Evolutionary conservation across 2,113 vertebrate species (phyloP), one percentile per base, ranked within the genome.

Genomic region (Sinocyclocheilus maitianheensis): DNA sequence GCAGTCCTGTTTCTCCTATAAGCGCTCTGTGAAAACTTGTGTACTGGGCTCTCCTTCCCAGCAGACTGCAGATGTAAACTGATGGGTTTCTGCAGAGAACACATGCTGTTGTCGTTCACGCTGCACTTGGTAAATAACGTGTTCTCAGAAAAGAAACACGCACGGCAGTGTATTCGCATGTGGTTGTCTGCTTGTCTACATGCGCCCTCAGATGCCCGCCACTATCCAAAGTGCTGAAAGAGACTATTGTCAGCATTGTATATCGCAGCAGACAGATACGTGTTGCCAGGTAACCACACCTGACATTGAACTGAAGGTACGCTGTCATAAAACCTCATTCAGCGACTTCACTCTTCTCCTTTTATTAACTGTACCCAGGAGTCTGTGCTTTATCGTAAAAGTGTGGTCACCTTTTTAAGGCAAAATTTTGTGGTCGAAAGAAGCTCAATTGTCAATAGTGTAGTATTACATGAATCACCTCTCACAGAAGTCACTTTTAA

Each of bases 241-340:
- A 72, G 63, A 43, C 30, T 30, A 71, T 67, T 65, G 51, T 55
- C 1, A 13, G 75, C 22, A 86, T 83, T 34, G 87, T 84, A 53
- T 87, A 63, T 46, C 37, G 1, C 12, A 20, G 51, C n/a, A 20
- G 18, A 74, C 40, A 78, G 26, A 88, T 20, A 72, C n/a, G 83
- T 86, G 89, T 92, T 91, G 88, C 90, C 85, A 87, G 86, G 91
- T 89, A 85, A 91, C 83, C 74, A 84, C 81, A 78, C 60, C 43
- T 85, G 87, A 76, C 51, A 26, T 43, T 55, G 26, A 65, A 40
- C 53, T 71, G 34, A 79, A 53, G 53, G 55, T 24, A 24, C 55
- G 24, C 13, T 60, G 7, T 71, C 30, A 69, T 62, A 62, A 18
- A 65, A 46, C 5, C 75, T 46, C 43, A 46, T 46, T 46, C 43